phyloP scores from a whole-genome alignment of 2,113 vertebrate genomes.

The Eublepharis macularius region DNA sequence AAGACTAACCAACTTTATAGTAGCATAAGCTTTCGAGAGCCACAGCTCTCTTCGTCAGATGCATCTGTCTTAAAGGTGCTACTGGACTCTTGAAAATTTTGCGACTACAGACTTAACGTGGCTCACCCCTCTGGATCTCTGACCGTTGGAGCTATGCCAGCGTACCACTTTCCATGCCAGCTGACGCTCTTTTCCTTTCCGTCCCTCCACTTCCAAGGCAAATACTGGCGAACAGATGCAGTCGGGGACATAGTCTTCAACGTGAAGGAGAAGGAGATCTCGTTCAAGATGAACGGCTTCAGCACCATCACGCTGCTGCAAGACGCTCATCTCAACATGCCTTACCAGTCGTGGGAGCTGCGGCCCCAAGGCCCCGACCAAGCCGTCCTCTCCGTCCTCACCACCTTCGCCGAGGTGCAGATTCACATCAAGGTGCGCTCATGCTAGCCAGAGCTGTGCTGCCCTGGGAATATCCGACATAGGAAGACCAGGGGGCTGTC shows the following conservation, averaged over 20 bases:
- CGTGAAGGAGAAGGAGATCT: constrained; percentile 62
- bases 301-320: constrained; percentile 82
- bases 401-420: constrained; percentile 75
- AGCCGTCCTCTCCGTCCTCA: constrained; percentile 71
- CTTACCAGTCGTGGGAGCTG: constrained; percentile 86
- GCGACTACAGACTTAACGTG: no score
- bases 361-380: constrained; percentile 72
- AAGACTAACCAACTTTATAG: no score
- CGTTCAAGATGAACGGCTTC: constrained; percentile 80
- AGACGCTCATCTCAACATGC: constrained; percentile 84
- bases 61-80: no score
- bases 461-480: no score
- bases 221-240: constrained; percentile 82
- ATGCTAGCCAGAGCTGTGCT: no score
- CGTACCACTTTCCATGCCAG: not conserved
- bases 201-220: constrained; percentile 65
- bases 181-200: not conserved
- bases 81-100: no score
- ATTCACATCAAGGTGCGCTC: constrained; percentile 83
- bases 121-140: no score
- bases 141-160: no score
- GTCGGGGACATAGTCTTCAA: constrained; percentile 69
- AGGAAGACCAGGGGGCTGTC: no score
- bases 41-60: no score
- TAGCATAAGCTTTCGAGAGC: no score